Percentiles rank a stretch among this genome's conserved stretches.
phyloP scores from a whole-genome alignment of 2,888 invertebrate species.

The Noctuana brunneofusca region DNA sequence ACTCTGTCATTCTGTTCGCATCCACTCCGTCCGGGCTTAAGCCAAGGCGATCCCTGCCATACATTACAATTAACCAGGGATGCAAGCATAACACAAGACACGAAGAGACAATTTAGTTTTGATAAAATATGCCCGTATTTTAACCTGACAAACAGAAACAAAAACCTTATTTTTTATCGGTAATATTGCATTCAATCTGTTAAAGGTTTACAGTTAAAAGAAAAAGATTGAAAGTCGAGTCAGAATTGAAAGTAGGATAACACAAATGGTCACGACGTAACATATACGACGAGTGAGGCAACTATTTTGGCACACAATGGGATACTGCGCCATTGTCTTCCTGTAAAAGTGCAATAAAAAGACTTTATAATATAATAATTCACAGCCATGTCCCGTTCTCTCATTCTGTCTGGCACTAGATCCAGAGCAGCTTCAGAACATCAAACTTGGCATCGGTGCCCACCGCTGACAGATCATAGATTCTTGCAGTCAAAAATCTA shows the following conservation, averaged over 20 bases:
- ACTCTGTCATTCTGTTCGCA: not conserved
- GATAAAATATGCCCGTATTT: too few relatives aligned
- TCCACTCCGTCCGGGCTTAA: not conserved
- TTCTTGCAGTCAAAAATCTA: conserved; percentile 35
- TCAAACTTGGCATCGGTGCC: conserved; percentile 35
- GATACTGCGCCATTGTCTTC: conserved; percentile 17
- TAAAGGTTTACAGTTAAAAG: too few relatives aligned
- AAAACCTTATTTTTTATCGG: not conserved
- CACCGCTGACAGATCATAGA: conserved; percentile 35
- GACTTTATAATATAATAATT: conserved; percentile 33
- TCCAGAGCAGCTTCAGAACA: conserved; percentile 31
- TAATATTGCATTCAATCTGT: not conserved
- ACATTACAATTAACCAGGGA: not conserved
- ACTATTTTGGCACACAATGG: conserved; percentile 26
- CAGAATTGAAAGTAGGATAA: conserved; percentile 2
- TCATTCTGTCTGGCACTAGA: conserved; percentile 36
- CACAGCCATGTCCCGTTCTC: conserved; percentile 34
- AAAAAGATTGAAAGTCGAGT: not conserved
- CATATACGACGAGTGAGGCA: conserved; percentile 8
- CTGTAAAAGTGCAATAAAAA: conserved; percentile 27
- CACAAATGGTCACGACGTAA: conserved; percentile 9
- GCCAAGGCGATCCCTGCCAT: not conserved
- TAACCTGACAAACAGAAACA: not conserved
- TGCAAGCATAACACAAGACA: not conserved
- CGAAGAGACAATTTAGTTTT: too few relatives aligned